Base-by-base conservation (phyloP, 2,797 vertebrate genomes). In the Micropoecilia bifurca region DNA sequence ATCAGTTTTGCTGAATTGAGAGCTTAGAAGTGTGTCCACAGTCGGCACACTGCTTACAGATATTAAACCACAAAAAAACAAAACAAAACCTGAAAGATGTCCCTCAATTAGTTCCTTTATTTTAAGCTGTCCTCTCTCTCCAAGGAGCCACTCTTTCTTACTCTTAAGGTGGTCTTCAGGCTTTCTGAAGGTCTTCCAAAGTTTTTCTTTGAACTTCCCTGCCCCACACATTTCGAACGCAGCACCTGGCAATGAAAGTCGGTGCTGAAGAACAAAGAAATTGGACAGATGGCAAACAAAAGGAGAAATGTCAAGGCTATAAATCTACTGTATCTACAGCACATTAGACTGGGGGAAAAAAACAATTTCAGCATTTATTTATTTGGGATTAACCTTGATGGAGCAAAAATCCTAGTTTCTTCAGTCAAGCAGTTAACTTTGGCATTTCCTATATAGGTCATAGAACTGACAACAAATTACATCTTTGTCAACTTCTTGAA, bases 41-140 rank as follows among this genome's bases (percentile, higher is more conserved):
- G 78, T 63, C 47, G 79, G 78, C 75, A 71, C 66, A 80, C 83
- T 48, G 73, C 22, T 74, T 71, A 69, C 90, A 87, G 80, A 90
- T 88, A 84, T 89, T 73, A 78, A 83, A 83, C 59, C 46, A 10
- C 57, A 74, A 50, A 46, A 20, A 50, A 75, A 14, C 1, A 3
- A 0, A 47, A 47, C 74, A 77, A 71, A 39, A 39, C 36, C 36
- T 68, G 4, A 74, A 73, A 66, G n/a, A 41, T 57, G 16, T 47
- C 75, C 9, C 53, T 33, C 30, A 76, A 3, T 47, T 33, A 22
- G 48, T 33, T 48, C 3, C 74, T 36, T 71, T 77, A 22, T 13
- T 14, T 69, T 69, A 69, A 43, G 10, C 66, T n/a, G 20, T 25
- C 22, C 4, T 69, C 9, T 43, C 36, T 68, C 22, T 69, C 22